Base-by-base conservation (phyloP, 2,797 vertebrate genomes). In the Acridotheres tristis region DNA sequence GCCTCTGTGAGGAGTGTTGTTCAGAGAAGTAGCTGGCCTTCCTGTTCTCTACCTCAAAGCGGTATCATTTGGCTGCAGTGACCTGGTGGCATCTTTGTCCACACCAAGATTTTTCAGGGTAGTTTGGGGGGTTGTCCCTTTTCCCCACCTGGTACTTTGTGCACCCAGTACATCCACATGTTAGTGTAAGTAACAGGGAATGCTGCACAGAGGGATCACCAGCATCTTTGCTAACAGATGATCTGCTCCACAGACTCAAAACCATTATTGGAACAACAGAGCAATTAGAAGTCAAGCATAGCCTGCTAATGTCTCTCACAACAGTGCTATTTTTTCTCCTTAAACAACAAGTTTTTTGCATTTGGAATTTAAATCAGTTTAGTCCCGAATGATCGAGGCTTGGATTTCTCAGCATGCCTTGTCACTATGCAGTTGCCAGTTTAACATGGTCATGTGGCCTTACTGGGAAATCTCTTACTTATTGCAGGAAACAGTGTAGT, bases 351-450 rank as follows among this genome's bases (percentile, higher is more conserved):
- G 6, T 1, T 2, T 13, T 92, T 92, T 83, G 9, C 36, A 25
- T 75, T 58, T 40, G 62, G n/a, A 51, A 86, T 74, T 88, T 58
- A 75, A 74, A 21, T 61, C 47, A 15, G 5, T 83, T 80, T 83
- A 66, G 53, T 85, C n/a, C 9, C 34, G 62, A 36, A 68, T 38
- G 7, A 78, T 51, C 3, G 0, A 0, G 15, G 19, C 7, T 58
- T 63, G 40, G 26, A 69, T 84, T 88, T 80, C 62, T 88, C 53
- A 58, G 6, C 36, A 29, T 15, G 8, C 21, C 16, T 51, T 74
- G 22, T 61, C 57, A 63, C 2, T 0, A 32, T 30, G 50, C 18
- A 29, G 42, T 30, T 85, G 30, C 10, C 65, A 55, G 7, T 80
- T 85, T 38, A 78, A 40, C 0, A 0, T 9, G 23, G 27, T 65